Base-by-base conservation (phyloP, 2,888 invertebrate species). In the Lapara coniferarum region DNA sequence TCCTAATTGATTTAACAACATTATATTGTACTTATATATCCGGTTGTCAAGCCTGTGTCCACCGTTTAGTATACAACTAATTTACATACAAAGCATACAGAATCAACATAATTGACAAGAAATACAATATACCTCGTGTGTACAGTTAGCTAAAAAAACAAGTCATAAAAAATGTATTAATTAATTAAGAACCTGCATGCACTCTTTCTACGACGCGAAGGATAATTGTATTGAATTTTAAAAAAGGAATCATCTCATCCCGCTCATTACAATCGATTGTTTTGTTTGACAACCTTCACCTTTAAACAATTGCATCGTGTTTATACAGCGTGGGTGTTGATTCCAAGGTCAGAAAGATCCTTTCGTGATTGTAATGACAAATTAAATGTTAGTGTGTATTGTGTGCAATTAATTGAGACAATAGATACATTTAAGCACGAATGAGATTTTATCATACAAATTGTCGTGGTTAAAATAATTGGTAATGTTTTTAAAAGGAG, bases 261-360 rank as follows among this genome's bases (percentile, higher is more conserved):
- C 37, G 16, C 16, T 37, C 57, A 2, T 37, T 58, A n/a, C 59
- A 10, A 4, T 44, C 44, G 53, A 53, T 53, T 58, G 44, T 59
- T 59, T 59, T 59, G 59, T 59, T 59, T 59, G 10, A 44, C 56
- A 56, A 13, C 59, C 59, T 59, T 59, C 44, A 59, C 59, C 19
- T 59, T 59, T 59, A 44, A 59, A 59, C 59, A 59, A 59, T 59
- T 59, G 59, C 44, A 44, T 44, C 59, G 59, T 59, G n/a, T 59
- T 19, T 56, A 59, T 59, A 59, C 46, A 46, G 59, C 59, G 59
- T 46, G 59, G 16, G n/a, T 16, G 46, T 46, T 59, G 46, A 16
- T 46, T 46, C 44, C 59, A 59, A 59, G 46, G 59, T 46, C 59
- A 59, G 3, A 19, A 6, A 12, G 46, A 46, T 46, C 44, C n/a